Base-by-base conservation (phyloP, 2,888 invertebrate species). In the Metellina segmentata region DNA sequence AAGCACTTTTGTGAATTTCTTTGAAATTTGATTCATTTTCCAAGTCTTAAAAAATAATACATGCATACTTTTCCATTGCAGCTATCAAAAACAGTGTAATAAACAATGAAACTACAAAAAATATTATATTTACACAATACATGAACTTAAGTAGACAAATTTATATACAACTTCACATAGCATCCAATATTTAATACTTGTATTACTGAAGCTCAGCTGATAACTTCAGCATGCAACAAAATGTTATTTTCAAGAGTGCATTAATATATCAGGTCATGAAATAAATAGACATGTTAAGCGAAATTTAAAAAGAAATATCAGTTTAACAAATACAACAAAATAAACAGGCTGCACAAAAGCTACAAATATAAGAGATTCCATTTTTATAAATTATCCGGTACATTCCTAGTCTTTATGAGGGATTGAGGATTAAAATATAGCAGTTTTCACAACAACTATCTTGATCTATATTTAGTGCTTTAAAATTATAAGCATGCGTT, bases 351-450 rank as follows among this genome's bases (percentile, higher is more conserved):
- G 61, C 16, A 16, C 5, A 61, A 61, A 61, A 1, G 34, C 34
- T 34, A 34, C n/a, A n/a, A 4, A 34, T 34, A 34, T 4, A 34
- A 34, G 34, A 34, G 34, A 34, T 34, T 34, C 34, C 34, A 34
- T 74, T 7, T 74, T 75, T 74, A 49, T 75, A 16, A 49, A 75
- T 75, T 75, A 49, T 75, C 75, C 75, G 4, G 34, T 34, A 34
- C 34, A 34, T 34, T 34, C 34, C 34, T 34, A 34, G 34, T 34
- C 34, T 34, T 34, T 4, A 34, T 34, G 34, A 34, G n/a, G n/a
- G 34, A 34, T 34, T 2, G 34, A 34, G 34, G 34, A 34, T 34
- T 34, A 34, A 34, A n/a, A 34, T 34, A 34, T 34, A 34, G 34
- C 34, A 34, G 34, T 34, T 34, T 34, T 34, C 1, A 34, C 1